Conservation (phyloP, 2,888 invertebrate genomes). For the Laothoe populi region DNA sequence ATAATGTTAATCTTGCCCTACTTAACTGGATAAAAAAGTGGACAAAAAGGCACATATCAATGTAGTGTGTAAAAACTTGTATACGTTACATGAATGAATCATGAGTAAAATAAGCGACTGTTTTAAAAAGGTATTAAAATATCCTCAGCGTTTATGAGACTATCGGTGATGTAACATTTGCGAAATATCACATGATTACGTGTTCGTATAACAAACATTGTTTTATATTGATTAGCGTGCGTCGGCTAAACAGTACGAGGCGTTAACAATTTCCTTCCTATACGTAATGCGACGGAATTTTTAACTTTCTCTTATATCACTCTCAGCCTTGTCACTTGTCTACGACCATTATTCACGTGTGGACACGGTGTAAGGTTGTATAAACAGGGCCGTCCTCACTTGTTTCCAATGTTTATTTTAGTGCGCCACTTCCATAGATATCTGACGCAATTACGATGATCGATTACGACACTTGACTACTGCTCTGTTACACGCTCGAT, state of each 20-base stretch:
- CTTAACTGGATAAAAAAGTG: conserved; percentile 15
- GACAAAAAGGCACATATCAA: conserved; percentile 1
- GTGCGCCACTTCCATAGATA: conserved; percentile 49
- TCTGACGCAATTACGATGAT: conserved; percentile 67
- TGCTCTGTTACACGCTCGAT: conserved; percentile 60
- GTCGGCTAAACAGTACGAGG: conserved; percentile 59
- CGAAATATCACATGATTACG: conserved; percentile 59
- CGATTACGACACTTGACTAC: conserved; percentile 68
- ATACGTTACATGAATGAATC: conserved; percentile 28
- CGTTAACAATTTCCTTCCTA: conserved; percentile 57
- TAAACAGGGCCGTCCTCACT: conserved; percentile 66
- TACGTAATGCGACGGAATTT: conserved; percentile 44
- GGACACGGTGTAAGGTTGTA: conserved; percentile 51
- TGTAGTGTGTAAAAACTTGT: conserved; percentile 17
- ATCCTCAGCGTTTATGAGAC: conserved; percentile 39
- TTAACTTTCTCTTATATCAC: conserved; percentile 55
- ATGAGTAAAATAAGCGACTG: conserved; percentile 24
- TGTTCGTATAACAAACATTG: conserved; percentile 54
- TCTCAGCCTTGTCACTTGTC: conserved; percentile 51
- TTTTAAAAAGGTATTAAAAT: conserved; percentile 26
- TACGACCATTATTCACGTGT: conserved; percentile 52
- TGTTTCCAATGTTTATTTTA: conserved; percentile 69
- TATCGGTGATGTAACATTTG: conserved; percentile 61
- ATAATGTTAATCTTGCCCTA: conserved; percentile 20
- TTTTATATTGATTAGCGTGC: conserved; percentile 69